Conservation (phyloP, 2,797 vertebrate species). For the Cuculus canorus region DNA sequence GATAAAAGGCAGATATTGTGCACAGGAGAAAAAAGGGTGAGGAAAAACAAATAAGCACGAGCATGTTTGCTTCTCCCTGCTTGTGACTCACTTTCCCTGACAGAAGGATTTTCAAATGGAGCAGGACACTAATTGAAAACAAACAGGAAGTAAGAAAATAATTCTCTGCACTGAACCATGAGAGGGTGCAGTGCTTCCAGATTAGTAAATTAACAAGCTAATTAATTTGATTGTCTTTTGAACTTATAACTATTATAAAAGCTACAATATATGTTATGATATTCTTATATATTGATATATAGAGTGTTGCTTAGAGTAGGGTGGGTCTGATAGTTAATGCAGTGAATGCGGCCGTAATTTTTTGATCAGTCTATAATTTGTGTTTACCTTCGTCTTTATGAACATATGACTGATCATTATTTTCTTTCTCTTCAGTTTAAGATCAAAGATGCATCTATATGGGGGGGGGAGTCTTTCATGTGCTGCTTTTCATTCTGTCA, state of each 20-base stretch:
- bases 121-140: background rate
- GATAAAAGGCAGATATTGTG: background rate
- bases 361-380: background rate
- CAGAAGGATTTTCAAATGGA: conserved; percentile 24
- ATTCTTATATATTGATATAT: background rate
- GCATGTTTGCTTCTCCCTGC: conserved; percentile 23
- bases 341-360: background rate
- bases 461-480: background rate
- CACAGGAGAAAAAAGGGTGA: background rate
- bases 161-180: background rate
- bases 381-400: background rate
- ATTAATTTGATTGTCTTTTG: conserved; percentile 26
- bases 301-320: background rate
- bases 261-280: background rate
- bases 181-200: background rate
- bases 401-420: background rate
- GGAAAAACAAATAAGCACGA: background rate
- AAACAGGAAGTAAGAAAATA: conserved; percentile 34
- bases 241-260: background rate
- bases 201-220: background rate
- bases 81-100: conserved; percentile 21
- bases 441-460: background rate
- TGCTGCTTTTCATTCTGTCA: background rate
- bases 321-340: background rate
- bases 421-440: background rate